phyloP scores from a whole-genome alignment of 2,113 vertebrate species.

The Callaeas wilsoni region DNA sequence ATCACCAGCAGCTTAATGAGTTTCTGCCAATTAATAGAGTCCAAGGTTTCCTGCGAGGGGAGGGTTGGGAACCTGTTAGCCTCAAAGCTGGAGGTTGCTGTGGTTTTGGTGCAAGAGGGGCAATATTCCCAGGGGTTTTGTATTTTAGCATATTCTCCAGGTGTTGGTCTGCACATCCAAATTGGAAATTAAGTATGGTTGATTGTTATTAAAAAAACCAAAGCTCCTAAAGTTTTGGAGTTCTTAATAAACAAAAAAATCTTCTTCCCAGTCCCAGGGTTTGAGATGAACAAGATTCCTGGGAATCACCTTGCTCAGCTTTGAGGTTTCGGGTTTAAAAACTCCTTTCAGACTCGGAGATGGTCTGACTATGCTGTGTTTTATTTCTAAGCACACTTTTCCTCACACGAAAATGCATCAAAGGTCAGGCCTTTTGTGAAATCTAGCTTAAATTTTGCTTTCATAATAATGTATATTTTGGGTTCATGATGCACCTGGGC shows the following conservation, averaged over 20 bases:
- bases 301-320: neutral
- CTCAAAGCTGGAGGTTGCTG: neutral
- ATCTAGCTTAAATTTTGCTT: slow-evolving; percentile 3
- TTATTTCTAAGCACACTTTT: slow-evolving; percentile 20
- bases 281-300: neutral
- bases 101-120: neutral
- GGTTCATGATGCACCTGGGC: neutral
- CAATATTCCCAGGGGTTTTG: neutral
- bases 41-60: neutral
- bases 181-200: neutral
- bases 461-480: neutral
- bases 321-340: neutral
- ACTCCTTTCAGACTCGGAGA: neutral
- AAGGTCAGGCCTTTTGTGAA: slow-evolving; percentile 5
- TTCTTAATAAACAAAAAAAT: neutral
- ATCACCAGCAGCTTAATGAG: neutral
- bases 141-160: neutral
- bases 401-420: neutral
- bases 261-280: neutral
- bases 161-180: neutral
- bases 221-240: neutral
- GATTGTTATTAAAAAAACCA: neutral
- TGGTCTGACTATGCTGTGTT: neutral
- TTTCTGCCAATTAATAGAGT: neutral
- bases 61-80: neutral